Evolutionary conservation across 1,140 invertebrate genomes (phyloP).

Genomic region (Phocides pigmalion): DNA sequence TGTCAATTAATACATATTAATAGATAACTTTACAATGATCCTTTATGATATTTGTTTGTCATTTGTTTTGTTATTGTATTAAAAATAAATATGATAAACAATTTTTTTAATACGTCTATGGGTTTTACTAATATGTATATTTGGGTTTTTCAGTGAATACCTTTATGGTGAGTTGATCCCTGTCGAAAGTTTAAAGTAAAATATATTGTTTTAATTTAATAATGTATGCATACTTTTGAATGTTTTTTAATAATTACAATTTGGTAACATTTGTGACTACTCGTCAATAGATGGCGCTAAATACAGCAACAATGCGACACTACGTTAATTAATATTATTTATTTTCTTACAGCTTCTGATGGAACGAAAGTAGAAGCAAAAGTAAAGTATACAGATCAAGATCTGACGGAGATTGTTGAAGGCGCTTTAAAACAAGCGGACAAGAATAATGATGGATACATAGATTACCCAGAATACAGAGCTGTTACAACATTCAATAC

Average conservation of each 20-base stretch:
- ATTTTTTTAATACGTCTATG: too few species aligned
- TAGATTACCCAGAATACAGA: conserved; percentile 90
- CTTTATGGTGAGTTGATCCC: too few species aligned
- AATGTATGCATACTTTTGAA: not conserved
- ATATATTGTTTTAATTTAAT: too few species aligned
- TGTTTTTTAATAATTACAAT: not conserved
- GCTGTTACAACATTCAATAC: conserved; percentile 13
- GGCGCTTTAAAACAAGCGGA: conserved; percentile 89
- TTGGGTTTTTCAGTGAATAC: too few species aligned
- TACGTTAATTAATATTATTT: not conserved
- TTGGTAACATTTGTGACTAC: not conserved
- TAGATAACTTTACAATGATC: too few species aligned
- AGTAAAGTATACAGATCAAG: conserved; percentile 82
- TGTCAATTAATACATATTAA: too few species aligned
- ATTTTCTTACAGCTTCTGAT: conserved; percentile 42
- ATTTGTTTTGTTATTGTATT: too few species aligned
- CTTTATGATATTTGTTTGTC: too few species aligned
- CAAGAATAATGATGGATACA: conserved; percentile 90
- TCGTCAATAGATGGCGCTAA: conserved; percentile 2
- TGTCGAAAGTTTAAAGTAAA: too few species aligned
- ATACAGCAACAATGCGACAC: not conserved
- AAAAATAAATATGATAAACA: too few species aligned
- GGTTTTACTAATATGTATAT: too few species aligned
- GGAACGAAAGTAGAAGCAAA: conserved; percentile 43
- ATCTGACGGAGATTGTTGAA: conserved; percentile 88